These are phyloP conservation scores for Gallinago paraguaiae DNA, from an alignment of 2,113 vertebrate genomes.

Conservation along the genomic window DNA sequence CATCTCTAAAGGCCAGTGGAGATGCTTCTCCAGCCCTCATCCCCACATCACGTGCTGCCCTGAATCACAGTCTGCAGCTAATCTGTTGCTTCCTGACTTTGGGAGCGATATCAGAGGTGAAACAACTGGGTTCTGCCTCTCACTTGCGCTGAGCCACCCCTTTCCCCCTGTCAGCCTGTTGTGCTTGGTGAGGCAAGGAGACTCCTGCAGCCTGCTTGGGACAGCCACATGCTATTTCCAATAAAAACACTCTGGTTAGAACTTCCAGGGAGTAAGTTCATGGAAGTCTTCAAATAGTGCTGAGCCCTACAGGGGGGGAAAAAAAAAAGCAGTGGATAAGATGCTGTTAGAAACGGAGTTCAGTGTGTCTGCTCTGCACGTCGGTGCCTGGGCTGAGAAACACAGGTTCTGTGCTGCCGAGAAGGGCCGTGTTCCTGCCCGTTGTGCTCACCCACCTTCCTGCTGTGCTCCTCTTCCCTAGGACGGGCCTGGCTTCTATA, in stretches of 20 bases:
- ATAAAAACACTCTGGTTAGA: not conserved
- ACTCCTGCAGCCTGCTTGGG: not conserved
- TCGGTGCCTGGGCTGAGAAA: not conserved
- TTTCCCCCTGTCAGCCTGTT: not conserved
- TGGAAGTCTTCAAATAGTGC: not conserved
- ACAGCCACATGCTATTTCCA: not conserved
- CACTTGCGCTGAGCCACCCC: not conserved
- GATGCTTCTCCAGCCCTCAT: not conserved
- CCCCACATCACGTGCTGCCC: not conserved
- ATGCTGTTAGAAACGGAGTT: not conserved
- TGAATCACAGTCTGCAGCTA: not conserved
- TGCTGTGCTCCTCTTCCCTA: conserved; percentile 49
- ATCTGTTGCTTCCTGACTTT: not conserved
- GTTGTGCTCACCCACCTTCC: not conserved
- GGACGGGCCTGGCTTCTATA: conserved; percentile 99
- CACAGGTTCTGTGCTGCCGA: not conserved
- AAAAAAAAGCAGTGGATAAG: not conserved
- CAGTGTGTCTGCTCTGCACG: fast-evolving
- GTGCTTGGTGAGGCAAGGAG: not conserved
- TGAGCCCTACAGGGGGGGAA: not conserved
- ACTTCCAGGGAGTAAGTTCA: not conserved
- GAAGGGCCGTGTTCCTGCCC: fast-evolving
- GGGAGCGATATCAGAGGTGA: not conserved
- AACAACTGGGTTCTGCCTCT: not conserved
- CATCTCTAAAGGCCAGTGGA: not conserved